Percentiles rank a stretch among this genome's conserved stretches.
These are phyloP conservation scores for Sinhomidia bicolor DNA, from an alignment of 2,888 invertebrate genomes.

Conservation along the genomic window DNA sequence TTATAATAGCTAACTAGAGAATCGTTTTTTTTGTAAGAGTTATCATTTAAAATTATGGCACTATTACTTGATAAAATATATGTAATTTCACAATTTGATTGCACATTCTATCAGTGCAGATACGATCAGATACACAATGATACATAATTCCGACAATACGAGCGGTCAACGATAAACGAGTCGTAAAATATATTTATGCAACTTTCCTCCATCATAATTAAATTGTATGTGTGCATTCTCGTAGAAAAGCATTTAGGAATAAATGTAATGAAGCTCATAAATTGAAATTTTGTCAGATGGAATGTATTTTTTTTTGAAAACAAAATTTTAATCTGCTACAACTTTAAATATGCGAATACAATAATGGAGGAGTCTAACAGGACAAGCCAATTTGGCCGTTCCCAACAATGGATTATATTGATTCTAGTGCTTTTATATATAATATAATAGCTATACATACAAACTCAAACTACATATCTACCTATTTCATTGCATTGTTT, in stretches of 20 bases:
- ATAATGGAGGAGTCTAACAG: neutral
- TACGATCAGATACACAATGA: neutral
- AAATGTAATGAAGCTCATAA: slow-evolving; percentile 59
- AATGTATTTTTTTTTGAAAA: no score
- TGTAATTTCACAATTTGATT: slow-evolving; percentile 7
- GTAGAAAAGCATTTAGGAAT: slow-evolving; percentile 28
- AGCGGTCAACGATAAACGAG: slow-evolving; percentile 30
- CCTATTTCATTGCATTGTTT: slow-evolving; percentile 11
- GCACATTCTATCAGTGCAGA: neutral
- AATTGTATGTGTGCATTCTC: slow-evolving; percentile 26
- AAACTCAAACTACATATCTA: no score
- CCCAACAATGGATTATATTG: slow-evolving; percentile 6
- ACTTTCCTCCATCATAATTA: slow-evolving; percentile 51
- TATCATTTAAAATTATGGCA: neutral
- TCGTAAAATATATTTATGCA: slow-evolving; percentile 35
- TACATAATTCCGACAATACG: slow-evolving; percentile 1
- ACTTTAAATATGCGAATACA: neutral
- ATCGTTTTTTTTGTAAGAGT: neutral
- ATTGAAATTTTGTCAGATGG: slow-evolving; percentile 45
- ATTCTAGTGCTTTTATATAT: slow-evolving; percentile 1
- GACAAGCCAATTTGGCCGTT: neutral
- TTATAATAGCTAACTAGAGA: neutral
- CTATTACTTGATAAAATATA: neutral
- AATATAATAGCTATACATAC: no score
- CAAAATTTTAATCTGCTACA: slow-evolving; percentile 43